phyloP scores from a whole-genome alignment of 2,888 invertebrate genomes.

The Pristionchus mayeri region DNA sequence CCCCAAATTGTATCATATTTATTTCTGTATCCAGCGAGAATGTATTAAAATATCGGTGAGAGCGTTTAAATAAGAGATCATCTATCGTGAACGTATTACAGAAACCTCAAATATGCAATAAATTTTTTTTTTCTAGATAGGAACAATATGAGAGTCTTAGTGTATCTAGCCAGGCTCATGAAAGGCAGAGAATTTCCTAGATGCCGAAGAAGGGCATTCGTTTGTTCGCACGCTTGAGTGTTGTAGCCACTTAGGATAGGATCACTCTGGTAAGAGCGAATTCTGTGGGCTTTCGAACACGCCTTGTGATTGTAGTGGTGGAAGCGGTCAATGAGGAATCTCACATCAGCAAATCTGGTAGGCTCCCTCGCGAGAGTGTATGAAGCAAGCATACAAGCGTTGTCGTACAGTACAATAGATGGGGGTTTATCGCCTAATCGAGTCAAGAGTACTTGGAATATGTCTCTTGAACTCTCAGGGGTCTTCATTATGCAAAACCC shows the following conservation, averaged over 20 bases:
- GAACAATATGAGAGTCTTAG: too few species aligned
- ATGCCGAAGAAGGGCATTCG: neutral
- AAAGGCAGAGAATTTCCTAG: too few species aligned
- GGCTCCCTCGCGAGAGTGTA: neutral
- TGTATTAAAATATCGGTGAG: too few species aligned
- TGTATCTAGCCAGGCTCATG: too few species aligned
- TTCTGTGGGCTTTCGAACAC: neutral
- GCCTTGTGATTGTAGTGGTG: conserved; percentile 25
- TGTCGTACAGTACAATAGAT: neutral
- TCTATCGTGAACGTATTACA: too few species aligned
- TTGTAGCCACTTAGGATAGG: neutral
- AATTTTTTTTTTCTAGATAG: too few species aligned
- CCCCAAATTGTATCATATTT: too few species aligned
- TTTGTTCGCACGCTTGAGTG: conserved; percentile 13
- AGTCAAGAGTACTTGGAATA: neutral
- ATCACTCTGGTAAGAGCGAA: neutral
- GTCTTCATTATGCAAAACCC: neutral
- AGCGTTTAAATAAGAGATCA: too few species aligned
- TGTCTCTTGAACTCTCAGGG: neutral
- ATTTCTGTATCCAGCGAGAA: too few species aligned
- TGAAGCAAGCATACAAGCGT: neutral
- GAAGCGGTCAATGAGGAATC: neutral
- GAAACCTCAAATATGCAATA: too few species aligned
- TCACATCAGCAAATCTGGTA: neutral
- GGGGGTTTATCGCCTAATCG: neutral